Base-by-base conservation (phyloP, 2,888 invertebrate species). In the Coelopa pilipes region DNA sequence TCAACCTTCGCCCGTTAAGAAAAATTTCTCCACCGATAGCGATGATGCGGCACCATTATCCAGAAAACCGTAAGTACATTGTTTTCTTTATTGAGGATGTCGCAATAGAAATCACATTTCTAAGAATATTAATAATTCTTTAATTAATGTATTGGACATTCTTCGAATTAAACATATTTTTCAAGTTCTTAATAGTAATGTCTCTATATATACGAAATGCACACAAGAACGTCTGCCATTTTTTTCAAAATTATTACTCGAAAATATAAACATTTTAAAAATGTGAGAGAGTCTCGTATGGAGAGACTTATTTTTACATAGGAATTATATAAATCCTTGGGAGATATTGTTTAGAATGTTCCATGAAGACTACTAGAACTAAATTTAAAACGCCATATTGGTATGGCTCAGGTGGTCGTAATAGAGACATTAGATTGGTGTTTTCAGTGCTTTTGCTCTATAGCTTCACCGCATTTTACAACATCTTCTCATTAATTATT, bases 1-100 rank as follows among this genome's bases (percentile, higher is more conserved):
- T 84, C 95, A 95, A 86, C 94, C 94, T 0, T 94, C 94, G 1
- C 95, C 95, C 0, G 92, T 94, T 1, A 93, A 93, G 85, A 93
- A 94, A 80, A 93, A 93, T 82, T 94, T 94, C 82, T 93, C 93
- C 0, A 92, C 93, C 71, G 93, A 94, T 82, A 92, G 91, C 72
- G 94, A 93, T 77, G 91, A 90, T 74, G 83, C 85, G 0, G 74
- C 79, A n/a, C 79, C 80, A 86, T 82, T 89, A 87, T 88, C 90
- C 80, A 81, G 83, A 67, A 87, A 86, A 84, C 85, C 87, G 88
- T 88, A 87, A 88, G 88, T 86, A 72, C 24, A 11, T 55, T 55
- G 21, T 19, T 34, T 45, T 34, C 34, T 34, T 7, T 34, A 34
- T 34, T 34, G 7, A 34, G 34, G 34, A 34, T 34, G 34, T 7